These are phyloP conservation scores for Hoplias malabaricus DNA, from an alignment of 2,113 vertebrate species.

Conservation along the genomic window DNA sequence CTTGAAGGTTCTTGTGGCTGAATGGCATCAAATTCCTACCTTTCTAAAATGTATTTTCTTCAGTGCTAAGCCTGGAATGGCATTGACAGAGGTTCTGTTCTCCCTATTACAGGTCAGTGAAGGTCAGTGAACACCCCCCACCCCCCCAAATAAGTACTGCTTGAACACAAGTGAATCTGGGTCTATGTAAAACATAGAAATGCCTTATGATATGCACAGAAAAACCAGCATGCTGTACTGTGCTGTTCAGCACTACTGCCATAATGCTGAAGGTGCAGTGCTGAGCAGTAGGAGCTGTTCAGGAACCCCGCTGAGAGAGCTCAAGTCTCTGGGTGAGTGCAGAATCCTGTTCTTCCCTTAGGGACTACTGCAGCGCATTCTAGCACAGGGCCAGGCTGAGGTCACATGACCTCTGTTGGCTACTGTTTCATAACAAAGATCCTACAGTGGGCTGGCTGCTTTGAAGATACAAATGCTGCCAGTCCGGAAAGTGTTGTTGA, in stretches of 20 bases:
- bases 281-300: not conserved
- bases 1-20: too few species aligned
- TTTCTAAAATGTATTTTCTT: too few species aligned
- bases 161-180: too few species aligned
- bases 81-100: too few species aligned
- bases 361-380: not conserved
- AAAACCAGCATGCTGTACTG: not conserved
- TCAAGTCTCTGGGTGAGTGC: not conserved
- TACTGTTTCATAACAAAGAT: conserved; percentile 18
- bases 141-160: too few species aligned
- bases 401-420: conserved; percentile 6
- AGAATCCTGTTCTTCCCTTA: not conserved
- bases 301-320: not conserved
- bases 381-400: not conserved
- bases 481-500: not conserved
- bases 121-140: too few species aligned
- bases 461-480: conserved; percentile 2
- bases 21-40: too few species aligned
- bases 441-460: not conserved
- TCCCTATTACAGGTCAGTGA: too few species aligned
- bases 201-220: not conserved
- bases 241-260: not conserved
- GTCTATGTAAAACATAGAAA: too few species aligned
- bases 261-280: not conserved
- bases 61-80: too few species aligned